Percentiles rank a stretch among this genome's conserved stretches.
phyloP scores from a whole-genome alignment of 2,113 vertebrate genomes.

The Natator depressus region DNA sequence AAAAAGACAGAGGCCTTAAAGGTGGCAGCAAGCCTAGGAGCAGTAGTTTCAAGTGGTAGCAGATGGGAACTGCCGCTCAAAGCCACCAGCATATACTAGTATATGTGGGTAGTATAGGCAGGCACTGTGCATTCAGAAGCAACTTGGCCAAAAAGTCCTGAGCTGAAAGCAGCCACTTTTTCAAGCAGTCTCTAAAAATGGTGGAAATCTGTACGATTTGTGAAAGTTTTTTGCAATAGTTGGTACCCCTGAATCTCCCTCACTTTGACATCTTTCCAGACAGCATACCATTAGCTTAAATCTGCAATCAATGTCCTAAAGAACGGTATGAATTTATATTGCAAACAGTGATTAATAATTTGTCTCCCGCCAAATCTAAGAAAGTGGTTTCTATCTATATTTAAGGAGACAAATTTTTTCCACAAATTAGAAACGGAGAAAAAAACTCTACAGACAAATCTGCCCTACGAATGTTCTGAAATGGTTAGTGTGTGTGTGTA shows the following conservation, averaged over 20 bases:
- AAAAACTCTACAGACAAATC: background rate
- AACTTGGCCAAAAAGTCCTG: background rate
- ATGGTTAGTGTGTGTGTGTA: background rate
- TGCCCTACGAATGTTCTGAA: background rate
- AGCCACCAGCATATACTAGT: too few species aligned
- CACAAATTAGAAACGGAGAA: rapidly evolving
- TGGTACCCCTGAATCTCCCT: background rate
- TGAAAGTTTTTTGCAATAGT: background rate
- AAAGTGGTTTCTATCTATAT: background rate
- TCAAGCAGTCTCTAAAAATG: background rate
- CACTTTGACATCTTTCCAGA: background rate
- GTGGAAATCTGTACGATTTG: background rate
- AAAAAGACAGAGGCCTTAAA: background rate
- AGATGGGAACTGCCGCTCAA: too few species aligned
- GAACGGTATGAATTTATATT: background rate
- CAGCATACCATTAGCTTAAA: background rate
- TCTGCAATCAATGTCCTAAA: background rate
- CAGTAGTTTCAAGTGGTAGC: too few species aligned
- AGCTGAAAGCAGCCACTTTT: background rate
- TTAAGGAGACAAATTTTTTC: background rate
- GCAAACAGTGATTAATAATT: background rate
- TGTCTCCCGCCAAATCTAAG: background rate
- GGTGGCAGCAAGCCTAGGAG: background rate
- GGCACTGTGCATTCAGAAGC: background rate
- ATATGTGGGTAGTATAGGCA: background rate